Evolutionary conservation across 2,113 vertebrate genomes (phyloP), one percentile per base, ranked within the genome.

Genomic region (Danio rerio): DNA sequence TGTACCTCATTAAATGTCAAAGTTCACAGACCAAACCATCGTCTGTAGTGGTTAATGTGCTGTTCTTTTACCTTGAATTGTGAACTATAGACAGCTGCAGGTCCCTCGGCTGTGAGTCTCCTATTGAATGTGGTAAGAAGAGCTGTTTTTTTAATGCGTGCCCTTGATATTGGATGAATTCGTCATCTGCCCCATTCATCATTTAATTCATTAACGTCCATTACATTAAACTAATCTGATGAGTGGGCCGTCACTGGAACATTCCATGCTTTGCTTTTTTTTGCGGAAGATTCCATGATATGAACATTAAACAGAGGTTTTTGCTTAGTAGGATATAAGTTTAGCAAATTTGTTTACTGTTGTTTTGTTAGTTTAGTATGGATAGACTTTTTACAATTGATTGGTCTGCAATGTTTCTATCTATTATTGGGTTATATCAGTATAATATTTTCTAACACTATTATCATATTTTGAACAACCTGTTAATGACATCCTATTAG

Each of bases 81-180:
- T 92, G 90, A 92, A 93, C 90, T 92, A 31, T 31, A 94, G 93
- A 93, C 91, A 93, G 89, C 89, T 90, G 84, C 91, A 90, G 87
- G 87, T 88, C 90, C 87, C 86, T 88, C 76, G 93, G 93, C 90
- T 92, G 92, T 68, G 93, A 93, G 81, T 93, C 92, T 87, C 93
- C 93, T 88, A 85, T 90, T 92, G 90, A 91, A 84, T 90, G 88
- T 86, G 92, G 93, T 93, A 94, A 94, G 94, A 92, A 88, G 90
- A 72, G 84, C 52, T 71, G 80, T 79, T 79, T 53, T 68, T 53
- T 70, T 58, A 81, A 59, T 50, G 72, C 68, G 76, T 84, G 69
- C 58, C 71, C 52, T 71, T 84, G 45, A 83, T 65, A 42, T 71
- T 74, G 74, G 69, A 42, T 83, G 86, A 87, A 85, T n/a, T n/a